Evolutionary conservation across 2,113 vertebrate genomes (phyloP), one percentile per base, ranked within the genome.

Genomic region (Raphicerus campestris): DNA sequence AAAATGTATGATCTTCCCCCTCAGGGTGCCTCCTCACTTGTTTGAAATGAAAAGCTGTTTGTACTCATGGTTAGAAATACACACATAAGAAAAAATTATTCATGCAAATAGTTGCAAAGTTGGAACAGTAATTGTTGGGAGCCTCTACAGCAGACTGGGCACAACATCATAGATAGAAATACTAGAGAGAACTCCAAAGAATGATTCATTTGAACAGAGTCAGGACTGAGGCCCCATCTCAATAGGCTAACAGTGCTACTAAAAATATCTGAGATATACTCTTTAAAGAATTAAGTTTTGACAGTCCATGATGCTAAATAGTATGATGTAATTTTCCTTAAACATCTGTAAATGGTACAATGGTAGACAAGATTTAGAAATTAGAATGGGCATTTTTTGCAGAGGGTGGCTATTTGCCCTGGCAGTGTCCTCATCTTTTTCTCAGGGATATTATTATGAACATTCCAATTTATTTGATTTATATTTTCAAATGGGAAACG

Each of bases 61-160:
- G 93, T 96, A 92, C 93, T 97, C 92, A 91, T 97, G 85, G 90
- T 70, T 95, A 83, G 75, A 96, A 98, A 97, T 91, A 97, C 35
- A 96, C 94, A 97, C 95, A 97, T 96, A 91, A 97, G 97, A 92
- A 97, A 97, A 98, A 97, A 97, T 98, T 96, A 97, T 97, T 97
- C 96, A 97, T 96, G 97, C 96, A 98, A 97, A 98, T 98, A 98
- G 97, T 97, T 98, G 94, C 86, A 96, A 97, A 97, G 87, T 7
- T 5, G 81, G 85, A 97, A 87, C 56, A 89, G 90, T 86, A 75
- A 97, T 93, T 96, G 89, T 93, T 94, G 35, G 87, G 84, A 82
- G 66, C 55, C 63, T 96, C 26, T 22, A 56, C 42, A 78, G 61
- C 15, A 61, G 73, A 39, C 77, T 60, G 24, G 83, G 7, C n/a